Conservation (phyloP, 35 echinoderm and acorn worm genomes). For the Ophiothrix spiculata region DNA sequence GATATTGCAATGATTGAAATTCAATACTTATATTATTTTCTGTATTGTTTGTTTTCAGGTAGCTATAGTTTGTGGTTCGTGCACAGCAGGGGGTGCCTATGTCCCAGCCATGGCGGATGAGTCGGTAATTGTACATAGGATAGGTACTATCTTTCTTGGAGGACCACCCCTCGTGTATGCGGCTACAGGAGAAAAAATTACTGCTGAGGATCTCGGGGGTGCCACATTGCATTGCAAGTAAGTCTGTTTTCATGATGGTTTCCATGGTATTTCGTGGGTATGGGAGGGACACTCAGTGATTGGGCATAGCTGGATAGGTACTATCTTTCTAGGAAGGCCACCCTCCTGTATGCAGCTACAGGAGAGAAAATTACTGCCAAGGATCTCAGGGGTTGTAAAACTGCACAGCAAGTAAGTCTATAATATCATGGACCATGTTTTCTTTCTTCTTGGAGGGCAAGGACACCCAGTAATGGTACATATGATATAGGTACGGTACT, state of each 20-base stretch:
- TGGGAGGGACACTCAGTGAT: too few species aligned
- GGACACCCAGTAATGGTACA: too few species aligned
- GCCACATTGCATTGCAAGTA: constrained; percentile 94
- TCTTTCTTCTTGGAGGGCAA: too few species aligned
- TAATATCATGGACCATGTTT: too few species aligned
- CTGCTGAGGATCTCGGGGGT: constrained; percentile 77
- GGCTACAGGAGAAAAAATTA: constrained; percentile 81
- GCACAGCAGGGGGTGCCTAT: constrained; percentile 52
- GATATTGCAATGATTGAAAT: too few species aligned
- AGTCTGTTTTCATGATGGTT: too few species aligned
- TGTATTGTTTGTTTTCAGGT: too few species aligned
- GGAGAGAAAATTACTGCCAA: constrained; percentile 79
- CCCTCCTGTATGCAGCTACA: constrained; percentile 86
- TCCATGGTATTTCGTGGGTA: too few species aligned
- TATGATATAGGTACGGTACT: too few species aligned
- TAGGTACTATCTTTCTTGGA: constrained; percentile 88
- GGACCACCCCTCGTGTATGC: constrained; percentile 88
- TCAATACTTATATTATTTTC: too few species aligned
- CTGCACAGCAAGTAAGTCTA: constrained; percentile 88
- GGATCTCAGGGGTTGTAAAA: constrained; percentile 76
- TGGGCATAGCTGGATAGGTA: too few species aligned
- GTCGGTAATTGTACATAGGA: constrained; percentile 76
- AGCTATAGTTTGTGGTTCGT: constrained; percentile 95
- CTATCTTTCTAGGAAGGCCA: constrained; percentile 90
- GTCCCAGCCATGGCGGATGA: constrained; percentile 1